These are phyloP conservation scores for Syndactyla subalaris DNA, from an alignment of 2,797 vertebrate species.

Conservation along the genomic window DNA sequence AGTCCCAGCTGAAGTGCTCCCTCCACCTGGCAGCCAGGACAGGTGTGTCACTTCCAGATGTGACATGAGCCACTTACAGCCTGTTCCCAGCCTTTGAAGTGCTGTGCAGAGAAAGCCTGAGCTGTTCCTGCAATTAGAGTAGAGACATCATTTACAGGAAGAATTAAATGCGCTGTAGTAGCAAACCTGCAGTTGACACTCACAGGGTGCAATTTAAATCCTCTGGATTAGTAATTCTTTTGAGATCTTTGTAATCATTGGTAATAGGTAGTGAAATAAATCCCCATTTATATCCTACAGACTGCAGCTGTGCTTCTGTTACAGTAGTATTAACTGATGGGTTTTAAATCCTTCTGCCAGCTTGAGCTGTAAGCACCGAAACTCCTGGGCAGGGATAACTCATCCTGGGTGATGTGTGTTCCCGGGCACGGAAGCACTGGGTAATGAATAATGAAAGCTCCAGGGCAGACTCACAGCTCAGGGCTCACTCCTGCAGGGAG, in stretches of 20 bases:
- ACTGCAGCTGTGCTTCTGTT: slow-evolving; percentile 55
- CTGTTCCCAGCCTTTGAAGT: slow-evolving; percentile 28
- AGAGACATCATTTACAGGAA: slow-evolving; percentile 17
- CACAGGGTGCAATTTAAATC: slow-evolving; percentile 57
- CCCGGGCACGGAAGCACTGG: not conserved
- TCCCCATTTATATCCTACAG: slow-evolving; percentile 54
- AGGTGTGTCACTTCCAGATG: slow-evolving; percentile 4
- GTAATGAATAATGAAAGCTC: slow-evolving; percentile 49
- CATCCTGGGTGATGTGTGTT: slow-evolving; percentile 7
- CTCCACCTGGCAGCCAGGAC: not conserved
- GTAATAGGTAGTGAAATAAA: slow-evolving; percentile 66
- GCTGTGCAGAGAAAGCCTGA: slow-evolving; percentile 10
- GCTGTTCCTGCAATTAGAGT: not conserved
- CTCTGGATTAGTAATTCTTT: slow-evolving; percentile 56
- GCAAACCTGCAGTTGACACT: slow-evolving; percentile 56
- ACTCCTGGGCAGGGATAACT: slow-evolving; percentile 4
- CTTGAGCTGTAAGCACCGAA: not conserved
- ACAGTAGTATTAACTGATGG: slow-evolving; percentile 24
- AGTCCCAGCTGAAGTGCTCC: not conserved
- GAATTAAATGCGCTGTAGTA: slow-evolving; percentile 36
- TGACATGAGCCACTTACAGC: not conserved
- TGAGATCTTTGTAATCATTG: slow-evolving; percentile 60
- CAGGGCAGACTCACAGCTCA: not conserved
- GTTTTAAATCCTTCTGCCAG: slow-evolving; percentile 56
- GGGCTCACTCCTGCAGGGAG: not conserved